A percentile compares a stretch with the other conserved stretches of the same genome.
Conservation (phyloP, 2,888 invertebrate species). For the Aspidiotus rigidus region DNA sequence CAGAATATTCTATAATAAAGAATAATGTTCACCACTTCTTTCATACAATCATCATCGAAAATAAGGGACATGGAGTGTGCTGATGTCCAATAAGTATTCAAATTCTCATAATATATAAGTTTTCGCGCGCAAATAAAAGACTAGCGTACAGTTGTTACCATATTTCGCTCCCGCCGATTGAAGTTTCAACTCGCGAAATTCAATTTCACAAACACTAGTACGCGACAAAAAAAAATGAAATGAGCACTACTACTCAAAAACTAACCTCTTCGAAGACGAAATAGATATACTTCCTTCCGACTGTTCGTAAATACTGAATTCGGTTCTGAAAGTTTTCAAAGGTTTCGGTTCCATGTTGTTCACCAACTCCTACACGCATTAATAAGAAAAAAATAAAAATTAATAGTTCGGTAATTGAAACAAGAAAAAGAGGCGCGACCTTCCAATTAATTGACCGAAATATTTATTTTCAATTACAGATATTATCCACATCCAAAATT, state of each 20-base stretch:
- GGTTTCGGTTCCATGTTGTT: constrained; percentile 61
- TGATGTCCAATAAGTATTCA: too few relatives aligned
- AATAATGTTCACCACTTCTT: background rate
- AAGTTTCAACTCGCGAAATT: too few relatives aligned
- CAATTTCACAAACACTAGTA: background rate
- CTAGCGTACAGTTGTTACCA: too few relatives aligned
- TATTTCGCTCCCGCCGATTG: too few relatives aligned
- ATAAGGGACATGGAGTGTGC: background rate
- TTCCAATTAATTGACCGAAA: too few relatives aligned
- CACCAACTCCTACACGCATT: constrained; percentile 53
- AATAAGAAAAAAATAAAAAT: constrained; percentile 12
- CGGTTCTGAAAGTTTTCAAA: constrained; percentile 69
- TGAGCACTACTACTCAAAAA: constrained; percentile 3
- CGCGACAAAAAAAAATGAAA: background rate
- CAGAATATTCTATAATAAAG: too few relatives aligned
- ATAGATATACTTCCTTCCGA: constrained; percentile 5
- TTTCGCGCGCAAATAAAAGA: too few relatives aligned
- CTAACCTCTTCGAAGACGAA: constrained; percentile 23
- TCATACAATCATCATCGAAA: background rate
- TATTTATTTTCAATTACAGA: too few relatives aligned
- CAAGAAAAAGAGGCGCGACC: background rate
- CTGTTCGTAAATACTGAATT: constrained; percentile 56
- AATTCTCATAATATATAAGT: too few relatives aligned
- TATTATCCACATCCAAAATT: too few relatives aligned
- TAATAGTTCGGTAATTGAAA: background rate